Percentiles rank a stretch among this genome's conserved stretches.
Evolutionary conservation across 2,113 vertebrate genomes (phyloP).

Genomic region (Ascaphus truei): DNA sequence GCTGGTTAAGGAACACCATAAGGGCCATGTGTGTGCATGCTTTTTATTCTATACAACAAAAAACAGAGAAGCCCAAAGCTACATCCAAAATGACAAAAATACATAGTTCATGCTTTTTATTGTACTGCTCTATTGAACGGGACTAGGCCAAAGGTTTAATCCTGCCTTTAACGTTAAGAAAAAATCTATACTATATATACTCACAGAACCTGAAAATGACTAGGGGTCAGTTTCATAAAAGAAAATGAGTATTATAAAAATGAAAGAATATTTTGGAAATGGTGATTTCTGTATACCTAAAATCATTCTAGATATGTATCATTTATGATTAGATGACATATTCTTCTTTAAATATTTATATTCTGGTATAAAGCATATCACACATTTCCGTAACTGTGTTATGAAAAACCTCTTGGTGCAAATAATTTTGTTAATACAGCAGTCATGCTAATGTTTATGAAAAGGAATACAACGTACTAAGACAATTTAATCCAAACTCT

Average conservation of each 20-base stretch:
- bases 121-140: too few species aligned
- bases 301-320: background rate
- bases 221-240: background rate
- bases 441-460: constrained; percentile 6
- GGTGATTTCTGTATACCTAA: background rate
- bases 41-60: too few species aligned
- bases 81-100: too few species aligned
- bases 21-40: too few species aligned
- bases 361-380: background rate
- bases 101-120: too few species aligned
- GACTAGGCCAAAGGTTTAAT: too few species aligned
- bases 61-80: too few species aligned
- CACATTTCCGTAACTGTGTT: too few species aligned
- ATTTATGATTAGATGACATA: background rate
- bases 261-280: background rate
- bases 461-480: too few species aligned
- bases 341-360: constrained; percentile 13
- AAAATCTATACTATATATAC: too few species aligned
- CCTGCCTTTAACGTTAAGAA: too few species aligned
- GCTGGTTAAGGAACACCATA: too few species aligned
- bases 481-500: constrained; percentile 7
- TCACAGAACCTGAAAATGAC: background rate
- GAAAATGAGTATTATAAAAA: background rate
- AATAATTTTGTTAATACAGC: constrained; percentile 16
- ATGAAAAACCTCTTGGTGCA: background rate